A percentile compares a stretch with the other conserved stretches of the same genome.
phyloP scores from a whole-genome alignment of 2,888 invertebrate genomes.

The Bruchidius siliquastri region DNA sequence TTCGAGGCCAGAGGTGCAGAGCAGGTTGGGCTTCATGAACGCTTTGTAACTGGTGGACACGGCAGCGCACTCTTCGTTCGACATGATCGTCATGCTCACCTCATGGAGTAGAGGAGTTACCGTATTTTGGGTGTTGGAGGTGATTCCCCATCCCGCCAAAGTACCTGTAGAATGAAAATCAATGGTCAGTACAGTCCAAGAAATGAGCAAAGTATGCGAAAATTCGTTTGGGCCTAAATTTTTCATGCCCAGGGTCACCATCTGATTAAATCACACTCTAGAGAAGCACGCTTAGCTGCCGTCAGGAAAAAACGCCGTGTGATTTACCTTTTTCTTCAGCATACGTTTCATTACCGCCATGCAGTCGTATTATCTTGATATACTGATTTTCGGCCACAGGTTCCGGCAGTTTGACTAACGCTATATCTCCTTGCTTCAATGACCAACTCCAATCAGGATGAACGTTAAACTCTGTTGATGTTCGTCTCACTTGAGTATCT shows the following conservation, averaged over 20 bases:
- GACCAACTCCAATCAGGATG: slow-evolving; percentile 41
- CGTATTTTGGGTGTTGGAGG: slow-evolving; percentile 9
- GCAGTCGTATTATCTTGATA: slow-evolving; percentile 18
- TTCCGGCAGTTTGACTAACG: slow-evolving; percentile 26
- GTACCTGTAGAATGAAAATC: slow-evolving; percentile 11
- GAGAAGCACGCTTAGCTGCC: too few relatives aligned
- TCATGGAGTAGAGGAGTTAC: slow-evolving; percentile 14
- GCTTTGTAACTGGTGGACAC: slow-evolving; percentile 7
- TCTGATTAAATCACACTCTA: too few relatives aligned
- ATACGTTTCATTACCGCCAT: slow-evolving; percentile 15
- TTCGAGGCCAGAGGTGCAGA: slow-evolving; percentile 2
- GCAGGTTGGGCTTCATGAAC: slow-evolving; percentile 15
- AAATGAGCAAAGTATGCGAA: too few relatives aligned
- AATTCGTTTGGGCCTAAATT: too few relatives aligned
- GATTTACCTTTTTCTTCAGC: slow-evolving; percentile 12
- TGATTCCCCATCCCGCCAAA: slow-evolving; percentile 13
- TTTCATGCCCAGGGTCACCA: too few relatives aligned
- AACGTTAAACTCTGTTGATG: slow-evolving; percentile 33
- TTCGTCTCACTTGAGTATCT: slow-evolving; percentile 29
- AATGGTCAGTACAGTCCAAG: too few relatives aligned
- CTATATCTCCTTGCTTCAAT: slow-evolving; percentile 46
- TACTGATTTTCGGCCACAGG: slow-evolving; percentile 15
- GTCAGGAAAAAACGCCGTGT: slow-evolving; percentile 1
- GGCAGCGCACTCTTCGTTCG: slow-evolving; percentile 17
- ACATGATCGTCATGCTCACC: slow-evolving; percentile 13